Evolutionary conservation across 1,140 invertebrate species (phyloP).

Genomic region (Zelostemma sp.): DNA sequence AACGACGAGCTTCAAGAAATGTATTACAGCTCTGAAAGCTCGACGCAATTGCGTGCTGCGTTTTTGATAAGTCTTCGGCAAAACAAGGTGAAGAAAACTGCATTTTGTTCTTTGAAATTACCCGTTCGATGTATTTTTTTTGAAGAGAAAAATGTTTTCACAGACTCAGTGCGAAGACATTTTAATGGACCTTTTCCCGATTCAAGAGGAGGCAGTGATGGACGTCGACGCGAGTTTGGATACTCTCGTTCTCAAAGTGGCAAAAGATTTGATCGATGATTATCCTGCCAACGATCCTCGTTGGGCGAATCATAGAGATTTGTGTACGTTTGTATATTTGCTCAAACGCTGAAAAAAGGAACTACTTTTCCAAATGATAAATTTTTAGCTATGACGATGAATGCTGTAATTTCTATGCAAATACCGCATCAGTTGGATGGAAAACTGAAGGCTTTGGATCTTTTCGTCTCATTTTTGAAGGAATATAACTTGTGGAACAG

Average conservation of each 20-base stretch:
- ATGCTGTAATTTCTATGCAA: slow-evolving; percentile 78
- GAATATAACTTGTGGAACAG: slow-evolving; percentile 80
- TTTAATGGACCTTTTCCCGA: slow-evolving; percentile 78
- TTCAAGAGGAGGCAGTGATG: slow-evolving; percentile 66
- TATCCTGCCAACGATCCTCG: slow-evolving; percentile 89
- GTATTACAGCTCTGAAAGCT: slow-evolving; percentile 74
- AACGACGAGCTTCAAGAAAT: slow-evolving; percentile 82
- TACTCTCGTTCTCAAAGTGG: slow-evolving; percentile 78
- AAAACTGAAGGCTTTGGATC: slow-evolving; percentile 84
- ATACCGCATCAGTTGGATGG: slow-evolving; percentile 86
- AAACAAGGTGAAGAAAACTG: slow-evolving; percentile 48
- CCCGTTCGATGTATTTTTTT: slow-evolving; percentile 1
- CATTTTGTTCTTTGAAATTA: slow-evolving; percentile 2
- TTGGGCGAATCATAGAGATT: slow-evolving; percentile 73
- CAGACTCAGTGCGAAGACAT: slow-evolving; percentile 76
- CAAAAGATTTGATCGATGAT: slow-evolving; percentile 87
- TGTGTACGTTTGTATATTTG: slow-evolving; percentile 46
- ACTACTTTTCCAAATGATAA: too few species aligned
- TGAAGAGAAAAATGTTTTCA: slow-evolving; percentile 26
- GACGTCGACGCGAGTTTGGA: slow-evolving; percentile 76
- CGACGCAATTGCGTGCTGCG: slow-evolving; percentile 81
- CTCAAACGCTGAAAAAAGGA: background rate
- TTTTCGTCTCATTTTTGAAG: slow-evolving; percentile 84
- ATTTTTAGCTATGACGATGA: slow-evolving; percentile 62
- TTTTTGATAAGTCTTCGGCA: slow-evolving; percentile 71